These are phyloP conservation scores for Spizaetus ornatus DNA, from an alignment of 2,113 vertebrate genomes.

Conservation along the genomic window DNA sequence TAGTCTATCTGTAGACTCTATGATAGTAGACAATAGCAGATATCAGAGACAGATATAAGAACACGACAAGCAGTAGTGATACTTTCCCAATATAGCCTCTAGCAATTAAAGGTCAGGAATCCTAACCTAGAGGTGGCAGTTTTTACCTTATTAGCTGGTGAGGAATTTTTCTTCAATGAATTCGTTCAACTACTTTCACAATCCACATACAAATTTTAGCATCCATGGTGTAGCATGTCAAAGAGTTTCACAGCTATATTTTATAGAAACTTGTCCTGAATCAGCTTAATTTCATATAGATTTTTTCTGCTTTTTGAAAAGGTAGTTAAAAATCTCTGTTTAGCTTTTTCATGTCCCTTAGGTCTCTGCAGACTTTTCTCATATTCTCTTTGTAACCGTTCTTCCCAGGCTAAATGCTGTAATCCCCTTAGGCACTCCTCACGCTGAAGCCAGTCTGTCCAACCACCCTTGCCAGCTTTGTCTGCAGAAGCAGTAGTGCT, in stretches of 20 bases:
- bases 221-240: background rate
- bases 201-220: background rate
- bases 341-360: background rate
- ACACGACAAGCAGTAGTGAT: background rate
- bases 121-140: background rate
- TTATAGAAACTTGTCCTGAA: background rate
- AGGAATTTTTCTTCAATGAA: background rate
- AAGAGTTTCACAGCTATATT: background rate
- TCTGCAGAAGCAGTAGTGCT: background rate
- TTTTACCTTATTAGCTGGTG: background rate
- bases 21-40: background rate
- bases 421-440: background rate
- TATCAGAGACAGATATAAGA: background rate
- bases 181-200: background rate
- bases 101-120: background rate
- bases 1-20: background rate
- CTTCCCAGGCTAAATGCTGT: background rate
- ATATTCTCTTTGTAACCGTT: background rate
- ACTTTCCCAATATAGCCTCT: background rate
- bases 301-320: background rate
- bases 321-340: background rate
- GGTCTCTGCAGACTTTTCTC: background rate
- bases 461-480: background rate
- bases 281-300: background rate
- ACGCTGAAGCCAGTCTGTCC: background rate